Conservation (phyloP, 2,888 invertebrate genomes). For the Drosophila ochracea region DNA sequence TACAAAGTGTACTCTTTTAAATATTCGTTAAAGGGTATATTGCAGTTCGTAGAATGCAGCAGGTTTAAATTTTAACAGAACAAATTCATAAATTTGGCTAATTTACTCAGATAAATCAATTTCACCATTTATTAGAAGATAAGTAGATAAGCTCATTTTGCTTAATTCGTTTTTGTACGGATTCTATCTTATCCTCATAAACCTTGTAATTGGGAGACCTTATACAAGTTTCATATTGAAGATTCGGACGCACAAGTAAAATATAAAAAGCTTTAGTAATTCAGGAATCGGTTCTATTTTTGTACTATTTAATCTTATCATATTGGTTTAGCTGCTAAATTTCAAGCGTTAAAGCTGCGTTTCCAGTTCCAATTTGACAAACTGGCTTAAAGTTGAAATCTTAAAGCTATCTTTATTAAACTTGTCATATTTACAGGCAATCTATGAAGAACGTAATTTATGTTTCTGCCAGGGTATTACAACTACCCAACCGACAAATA, state of each 20-base stretch:
- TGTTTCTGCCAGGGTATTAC: not conserved
- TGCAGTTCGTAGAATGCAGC: not conserved
- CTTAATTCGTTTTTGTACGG: not conserved
- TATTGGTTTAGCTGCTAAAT: too few relatives aligned
- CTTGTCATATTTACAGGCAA: not conserved
- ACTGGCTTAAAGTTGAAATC: not conserved
- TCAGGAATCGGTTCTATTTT: not conserved
- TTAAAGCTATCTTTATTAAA: not conserved
- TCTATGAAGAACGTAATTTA: not conserved
- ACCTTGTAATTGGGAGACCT: not conserved
- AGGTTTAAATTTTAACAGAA: not conserved
- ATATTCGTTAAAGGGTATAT: not conserved
- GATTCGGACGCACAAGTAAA: not conserved
- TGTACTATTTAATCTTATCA: not conserved
- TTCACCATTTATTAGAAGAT: not conserved
- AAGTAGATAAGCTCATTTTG: not conserved
- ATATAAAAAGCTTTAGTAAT: not conserved
- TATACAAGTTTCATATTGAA: not conserved
- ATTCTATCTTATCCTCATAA: not conserved
- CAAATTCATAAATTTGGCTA: not conserved
- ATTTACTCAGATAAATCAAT: not conserved
- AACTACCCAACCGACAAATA: not conserved
- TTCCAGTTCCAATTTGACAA: not conserved
- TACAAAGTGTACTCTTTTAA: constrained; percentile 1
- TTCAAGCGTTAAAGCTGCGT: too few relatives aligned